Base-by-base conservation (phyloP, 2,888 invertebrate species). In the Caenorhabditis sp. region DNA sequence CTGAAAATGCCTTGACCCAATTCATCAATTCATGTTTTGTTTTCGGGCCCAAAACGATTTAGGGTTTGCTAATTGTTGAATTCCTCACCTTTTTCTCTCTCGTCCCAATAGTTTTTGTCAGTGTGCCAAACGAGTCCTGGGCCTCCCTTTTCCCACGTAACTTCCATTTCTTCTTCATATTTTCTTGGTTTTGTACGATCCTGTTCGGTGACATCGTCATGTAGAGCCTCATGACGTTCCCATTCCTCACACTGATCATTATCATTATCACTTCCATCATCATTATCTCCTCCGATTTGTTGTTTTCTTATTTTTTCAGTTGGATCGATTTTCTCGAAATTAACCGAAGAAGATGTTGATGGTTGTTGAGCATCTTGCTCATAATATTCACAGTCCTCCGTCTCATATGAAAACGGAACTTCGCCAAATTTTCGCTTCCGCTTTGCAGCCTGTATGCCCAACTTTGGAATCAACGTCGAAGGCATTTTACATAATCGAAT, bases 81-180 rank as follows among this genome's bases (percentile, higher is more conserved):
- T 24, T 4, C 0, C 49, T 2, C 10, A 71, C 75, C 81, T 71
- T 77, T 79, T 51, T 90, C 89, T 69, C 88, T 84, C 62, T 88
- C 88, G 68, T 90, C 88, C 91, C 91, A 91, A 83, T 88, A 90
- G 76, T 89, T 89, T 19, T 90, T 90, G 84, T 91, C 91, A 1
- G 91, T 91, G 81, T 91, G 90, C 86, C 90, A 91, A 8, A 91
- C 91, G 0, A 91, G 86, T 19, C 91, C 91, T 62, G 91, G 89
- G 5, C 91, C 90, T 70, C 91, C 91, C 84, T 91, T 91, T 82
- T 91, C 91, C 91, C 91, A 91, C 49, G 89, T 89, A 4, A 79
- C 73, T 69, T 83, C 83, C 77, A 80, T 73, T 59, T 81, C 80
- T 50, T 81, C 80, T 60, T 83, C 83, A 59, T 78, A 83, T 21